Base-by-base conservation (phyloP, 2,113 vertebrate species). In the Sylvilagus bachmani region DNA sequence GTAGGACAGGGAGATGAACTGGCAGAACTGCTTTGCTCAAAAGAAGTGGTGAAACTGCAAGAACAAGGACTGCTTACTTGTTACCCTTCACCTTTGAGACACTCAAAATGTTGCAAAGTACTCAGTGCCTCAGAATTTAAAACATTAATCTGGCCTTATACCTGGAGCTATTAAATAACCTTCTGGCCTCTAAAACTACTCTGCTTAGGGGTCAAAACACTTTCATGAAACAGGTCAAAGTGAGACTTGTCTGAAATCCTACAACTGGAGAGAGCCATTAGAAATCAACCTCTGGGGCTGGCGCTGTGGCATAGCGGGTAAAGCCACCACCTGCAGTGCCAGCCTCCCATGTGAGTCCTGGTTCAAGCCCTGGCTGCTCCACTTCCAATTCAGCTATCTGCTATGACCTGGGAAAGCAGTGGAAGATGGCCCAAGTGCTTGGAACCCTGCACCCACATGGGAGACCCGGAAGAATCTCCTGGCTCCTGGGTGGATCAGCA, bases 161-260 rank as follows among this genome's bases (percentile, higher is more conserved):
- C 77, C 83, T 82, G 11, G 49, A 55, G 83, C 71, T 22, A 67
- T 77, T 77, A 95, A 85, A 82, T 89, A 78, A 66, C 22, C 33
- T 78, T 81, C 21, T 93, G 11, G 49, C 5, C 64, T 71, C 69
- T n/a, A 89, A 93, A 85, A 73, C 69, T 24, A 70, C 25, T 49
- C n/a, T 71, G 10, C 36, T 93, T 58, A 77, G 36, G 49, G 24
- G 36, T 81, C 14, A 70, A 12, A 84, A 53, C 27, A 70, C 77
- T 93, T 97, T 22, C 44, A 29, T 77, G 58, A 94, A 93, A 86
- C 27, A 96, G 80, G 31, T 10, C 44, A 71, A 80, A 11, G 61
- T 38, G 21, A 44, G 84, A 22, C 36, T 69, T 90, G 38, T 79
- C 71, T 96, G 21, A 77, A 83, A 84, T 58, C 7, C 67, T 93